Conservation (phyloP, 2,888 invertebrate species). For the Yponomeuta evonymella region DNA sequence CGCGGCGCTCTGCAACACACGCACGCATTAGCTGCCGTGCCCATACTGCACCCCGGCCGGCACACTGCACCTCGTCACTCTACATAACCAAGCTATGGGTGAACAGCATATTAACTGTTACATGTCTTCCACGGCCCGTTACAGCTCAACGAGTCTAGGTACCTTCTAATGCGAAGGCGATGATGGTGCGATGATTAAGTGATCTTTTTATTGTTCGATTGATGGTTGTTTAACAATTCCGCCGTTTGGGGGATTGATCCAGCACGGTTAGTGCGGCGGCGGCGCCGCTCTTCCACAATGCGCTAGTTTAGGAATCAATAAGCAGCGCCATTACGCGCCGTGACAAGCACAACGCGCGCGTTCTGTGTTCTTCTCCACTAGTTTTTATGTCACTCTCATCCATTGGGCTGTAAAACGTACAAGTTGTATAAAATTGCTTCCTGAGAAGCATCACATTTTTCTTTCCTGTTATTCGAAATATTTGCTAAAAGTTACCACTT, state of each 20-base stretch:
- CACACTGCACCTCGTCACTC: not conserved
- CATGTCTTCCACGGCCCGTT: no score
- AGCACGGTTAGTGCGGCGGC: not conserved
- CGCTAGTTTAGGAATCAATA: not conserved
- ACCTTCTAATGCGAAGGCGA: not conserved
- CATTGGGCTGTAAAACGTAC: no score
- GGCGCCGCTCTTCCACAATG: not conserved
- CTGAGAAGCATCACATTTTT: no score
- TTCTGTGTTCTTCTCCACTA: no score
- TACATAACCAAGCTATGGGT: no score
- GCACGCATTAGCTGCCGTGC: not conserved
- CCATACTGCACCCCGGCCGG: no score
- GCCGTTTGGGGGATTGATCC: not conserved
- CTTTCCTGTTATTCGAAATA: no score
- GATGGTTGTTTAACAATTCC: not conserved
- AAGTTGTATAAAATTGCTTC: no score
- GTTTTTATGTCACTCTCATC: no score
- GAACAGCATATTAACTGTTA: no score
- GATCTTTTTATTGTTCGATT: not conserved
- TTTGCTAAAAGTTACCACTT: no score
- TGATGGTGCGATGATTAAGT: not conserved
- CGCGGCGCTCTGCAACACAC: not conserved
- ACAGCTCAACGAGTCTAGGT: not conserved
- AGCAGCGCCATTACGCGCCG: slow-evolving; percentile 1
- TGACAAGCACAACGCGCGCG: not conserved